phyloP scores from a whole-genome alignment of 2,113 vertebrate genomes.

The Rhea pennata region DNA sequence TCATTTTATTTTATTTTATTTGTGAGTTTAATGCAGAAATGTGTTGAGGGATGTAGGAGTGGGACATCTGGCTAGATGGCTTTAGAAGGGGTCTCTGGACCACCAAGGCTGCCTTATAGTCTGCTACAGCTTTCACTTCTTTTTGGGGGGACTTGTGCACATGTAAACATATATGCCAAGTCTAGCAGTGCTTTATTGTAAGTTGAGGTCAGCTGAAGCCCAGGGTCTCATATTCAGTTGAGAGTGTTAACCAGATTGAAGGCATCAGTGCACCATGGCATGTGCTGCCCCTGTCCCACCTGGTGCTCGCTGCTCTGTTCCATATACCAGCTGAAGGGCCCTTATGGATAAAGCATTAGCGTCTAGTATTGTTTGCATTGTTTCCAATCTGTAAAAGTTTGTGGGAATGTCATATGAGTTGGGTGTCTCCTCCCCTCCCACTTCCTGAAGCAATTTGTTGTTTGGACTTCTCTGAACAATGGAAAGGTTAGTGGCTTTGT shows the following conservation, averaged over 20 bases:
- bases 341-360: slow-evolving; percentile 5
- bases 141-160: not conserved
- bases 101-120: not conserved
- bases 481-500: slow-evolving; percentile 77
- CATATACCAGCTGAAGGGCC: slow-evolving; percentile 26
- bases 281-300: slow-evolving; percentile 38
- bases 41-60: not conserved
- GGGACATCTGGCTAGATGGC: not conserved
- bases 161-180: not conserved
- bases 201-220: slow-evolving; percentile 36
- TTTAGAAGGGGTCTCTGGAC: slow-evolving; percentile 44
- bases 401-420: slow-evolving; percentile 47
- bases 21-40: slow-evolving; percentile 4
- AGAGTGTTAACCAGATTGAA: slow-evolving; percentile 4
- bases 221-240: not conserved
- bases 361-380: not conserved
- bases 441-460: slow-evolving; percentile 58
- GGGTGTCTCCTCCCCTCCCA: slow-evolving; percentile 57
- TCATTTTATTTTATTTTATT: not conserved
- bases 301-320: slow-evolving; percentile 51
- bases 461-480: slow-evolving; percentile 68
- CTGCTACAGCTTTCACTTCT: not conserved
- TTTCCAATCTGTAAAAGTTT: slow-evolving; percentile 31
- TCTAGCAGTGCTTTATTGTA: not conserved
- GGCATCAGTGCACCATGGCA: not conserved